Percentiles rank a stretch among this genome's conserved stretches.
Conservation (phyloP, 2,113 vertebrate genomes). For the Marcusenius ussheri region DNA sequence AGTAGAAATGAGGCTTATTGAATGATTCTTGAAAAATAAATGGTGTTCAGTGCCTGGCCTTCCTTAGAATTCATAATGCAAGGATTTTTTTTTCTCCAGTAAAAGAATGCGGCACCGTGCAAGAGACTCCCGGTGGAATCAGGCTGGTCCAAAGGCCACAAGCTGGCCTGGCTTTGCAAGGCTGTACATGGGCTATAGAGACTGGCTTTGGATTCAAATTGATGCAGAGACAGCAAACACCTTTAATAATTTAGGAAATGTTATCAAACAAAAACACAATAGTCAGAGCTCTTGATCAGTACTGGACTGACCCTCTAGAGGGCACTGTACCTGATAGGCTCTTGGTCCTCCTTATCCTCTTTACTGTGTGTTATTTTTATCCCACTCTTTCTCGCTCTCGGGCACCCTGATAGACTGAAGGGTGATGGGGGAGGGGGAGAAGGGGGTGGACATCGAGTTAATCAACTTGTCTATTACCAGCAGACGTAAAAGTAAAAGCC, state of each 20-base stretch:
- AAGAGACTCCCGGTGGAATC: neutral
- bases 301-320: neutral
- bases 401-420: slow-evolving; percentile 95
- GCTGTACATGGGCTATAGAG: neutral
- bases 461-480: neutral
- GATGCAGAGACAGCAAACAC: neutral
- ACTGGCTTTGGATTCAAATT: neutral
- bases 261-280: neutral
- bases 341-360: slow-evolving; percentile 98
- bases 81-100: neutral
- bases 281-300: neutral
- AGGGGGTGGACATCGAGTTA: slow-evolving; percentile 27
- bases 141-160: slow-evolving; percentile 3
- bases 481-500: neutral
- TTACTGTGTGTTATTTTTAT: slow-evolving; percentile 99
- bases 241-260: slow-evolving; percentile 12
- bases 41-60: neutral
- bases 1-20: neutral
- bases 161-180: neutral
- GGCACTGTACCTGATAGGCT: slow-evolving; percentile 85
- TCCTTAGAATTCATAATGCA: neutral
- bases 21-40: neutral
- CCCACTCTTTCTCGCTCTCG: slow-evolving; percentile 92
- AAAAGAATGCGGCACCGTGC: neutral
- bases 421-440: slow-evolving; percentile 22